Conservation (phyloP, 2,113 vertebrate genomes). For the Madoqua kirkii region DNA sequence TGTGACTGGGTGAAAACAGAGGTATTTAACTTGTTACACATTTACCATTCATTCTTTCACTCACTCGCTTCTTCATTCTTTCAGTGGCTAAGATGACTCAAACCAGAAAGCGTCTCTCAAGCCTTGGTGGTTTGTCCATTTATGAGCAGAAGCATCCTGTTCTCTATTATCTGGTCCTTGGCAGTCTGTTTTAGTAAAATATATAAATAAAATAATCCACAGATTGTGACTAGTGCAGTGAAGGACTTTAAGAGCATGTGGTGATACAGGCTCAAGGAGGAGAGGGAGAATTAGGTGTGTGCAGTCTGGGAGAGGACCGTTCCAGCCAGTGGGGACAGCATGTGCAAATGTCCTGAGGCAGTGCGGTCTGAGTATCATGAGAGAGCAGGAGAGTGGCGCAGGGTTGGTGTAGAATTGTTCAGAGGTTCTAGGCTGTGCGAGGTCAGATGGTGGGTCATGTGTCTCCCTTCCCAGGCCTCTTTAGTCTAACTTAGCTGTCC, state of each 20-base stretch:
- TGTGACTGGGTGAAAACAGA: background rate
- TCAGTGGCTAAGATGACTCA: background rate
- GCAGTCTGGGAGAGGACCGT: background rate
- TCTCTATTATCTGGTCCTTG: background rate
- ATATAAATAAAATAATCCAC: background rate
- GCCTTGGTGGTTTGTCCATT: background rate
- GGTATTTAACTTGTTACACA: background rate
- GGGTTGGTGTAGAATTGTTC: background rate
- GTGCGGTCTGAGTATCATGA: rapidly evolving
- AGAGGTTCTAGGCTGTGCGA: rapidly evolving
- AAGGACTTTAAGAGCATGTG: background rate
- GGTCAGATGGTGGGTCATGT: background rate
- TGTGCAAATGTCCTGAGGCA: background rate
- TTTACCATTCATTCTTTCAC: background rate
- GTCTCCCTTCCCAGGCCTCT: background rate
- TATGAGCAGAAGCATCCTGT: background rate
- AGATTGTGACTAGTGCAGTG: background rate
- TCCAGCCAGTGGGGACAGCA: background rate
- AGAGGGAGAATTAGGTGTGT: background rate
- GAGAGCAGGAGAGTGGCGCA: background rate
- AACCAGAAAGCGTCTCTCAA: background rate
- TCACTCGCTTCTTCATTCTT: background rate
- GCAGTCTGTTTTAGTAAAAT: background rate
- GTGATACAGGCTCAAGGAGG: background rate
- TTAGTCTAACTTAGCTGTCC: background rate